Base-by-base conservation (phyloP, 2,888 invertebrate species). In the Xanthorhoe spadicearia region DNA sequence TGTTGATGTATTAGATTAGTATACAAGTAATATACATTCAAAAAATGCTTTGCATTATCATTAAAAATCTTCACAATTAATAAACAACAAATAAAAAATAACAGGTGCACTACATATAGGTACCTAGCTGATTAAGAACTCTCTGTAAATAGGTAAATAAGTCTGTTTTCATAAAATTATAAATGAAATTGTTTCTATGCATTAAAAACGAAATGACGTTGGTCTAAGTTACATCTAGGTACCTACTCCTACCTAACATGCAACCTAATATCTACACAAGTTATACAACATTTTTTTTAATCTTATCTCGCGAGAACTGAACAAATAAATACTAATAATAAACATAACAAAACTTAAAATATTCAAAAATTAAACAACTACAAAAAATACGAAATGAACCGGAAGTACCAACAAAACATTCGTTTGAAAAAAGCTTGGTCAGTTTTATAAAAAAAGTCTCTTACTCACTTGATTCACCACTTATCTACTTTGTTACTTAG, bases 1-100 rank as follows among this genome's bases (percentile, higher is more conserved):
- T 71, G 71, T 74, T 72, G 68, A 71, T 71, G 71, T 71, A 71
- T 71, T 69, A 69, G 56, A 68, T 61, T 53, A 64, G 54, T 65
- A 54, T 59, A 55, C 28, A 54, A 64, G 38, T 60, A 52, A 59
- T 38, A 6, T 46, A 15, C 43, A 66, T 58, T 54, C n/a, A 53
- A 58, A 53, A 19, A 43, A 15, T 19, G n/a, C 23, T 54, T 38
- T 58, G 51, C 49, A 61, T 28, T n/a, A 28, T 58, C 53, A 58
- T 66, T 58, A 61, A 1, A 55, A 54, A 50, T 63, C 43, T 59
- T 59, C 54, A 50, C 58, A 49, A 53, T 65, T 53, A 19, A 49
- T 60, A 48, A 49, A 53, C 61, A 58, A 38, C 28, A 17, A 19
- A 43, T 5, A 32, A 53, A 58, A 53, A 23, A 7, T 51, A 61